Evolutionary conservation across 2,888 invertebrate species (phyloP), one percentile per base, ranked within the genome.

Genomic region (Clusia tigrina): DNA sequence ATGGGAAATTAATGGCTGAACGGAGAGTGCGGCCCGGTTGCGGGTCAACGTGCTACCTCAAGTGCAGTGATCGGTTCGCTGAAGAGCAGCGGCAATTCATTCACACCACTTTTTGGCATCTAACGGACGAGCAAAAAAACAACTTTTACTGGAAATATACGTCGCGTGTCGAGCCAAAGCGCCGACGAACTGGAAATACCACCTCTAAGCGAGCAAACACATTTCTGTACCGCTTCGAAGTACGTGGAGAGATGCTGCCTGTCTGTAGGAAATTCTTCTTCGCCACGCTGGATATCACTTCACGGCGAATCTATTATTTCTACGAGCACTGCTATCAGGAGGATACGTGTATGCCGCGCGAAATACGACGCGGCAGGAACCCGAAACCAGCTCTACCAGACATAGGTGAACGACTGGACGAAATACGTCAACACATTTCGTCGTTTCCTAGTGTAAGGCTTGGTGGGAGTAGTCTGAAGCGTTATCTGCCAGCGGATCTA

Each of bases 81-180:
- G 23, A 42, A n/a, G 32, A 60, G 2, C 55, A 60, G 12, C 22
- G 60, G 3, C 48, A 51, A n/a, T 12, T 12, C 3, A 51, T 60
- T n/a, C 60, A 60, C 37, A 48, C 48, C 12, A 51, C 3, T 15
- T 60, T 60, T 55, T 60, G 60, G 60, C 32, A 48, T 22, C 23
- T 60, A 10, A 24, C 37, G 5, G 60, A 60, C 37, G 60, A 55
- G n/a, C 60, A 60, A 23, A 60, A 60, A 17, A 60, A 55, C 12
- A 51, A 51, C 15, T 60, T 55, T 20, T 60, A 60, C 48, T 60
- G 60, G 60, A 60, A 60, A 25, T 60, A 55, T 48, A 60, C 60
- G 20, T 26, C 60, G 1, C 60, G 60, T 1, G 25, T 54, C 3
- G 6, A 12, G n/a, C 60, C 60, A 0, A 57, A 57, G 18, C 54